Conservation (phyloP, 2,888 invertebrate genomes). For the Alloplasta piceator region DNA sequence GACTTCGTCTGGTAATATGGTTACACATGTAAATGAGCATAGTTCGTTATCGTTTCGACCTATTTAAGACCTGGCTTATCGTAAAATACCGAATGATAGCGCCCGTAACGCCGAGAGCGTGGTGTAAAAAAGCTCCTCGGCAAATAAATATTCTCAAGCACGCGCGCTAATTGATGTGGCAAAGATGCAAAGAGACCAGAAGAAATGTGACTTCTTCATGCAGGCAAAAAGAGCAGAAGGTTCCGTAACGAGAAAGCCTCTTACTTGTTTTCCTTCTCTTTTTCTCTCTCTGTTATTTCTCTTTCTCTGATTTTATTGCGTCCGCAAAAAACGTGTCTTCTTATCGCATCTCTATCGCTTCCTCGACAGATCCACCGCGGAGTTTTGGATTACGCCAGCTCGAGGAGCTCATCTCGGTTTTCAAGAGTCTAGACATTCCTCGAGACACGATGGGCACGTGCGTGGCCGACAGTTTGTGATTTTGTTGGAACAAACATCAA, state of each 20-base stretch:
- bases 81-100: constrained; percentile 47
- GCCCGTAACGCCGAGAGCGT: constrained; percentile 5
- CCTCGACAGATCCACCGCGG: constrained; percentile 11
- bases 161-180: not conserved
- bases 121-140: constrained; percentile 30
- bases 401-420: not conserved
- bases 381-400: constrained; percentile 32
- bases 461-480: not conserved
- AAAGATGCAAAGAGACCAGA: not conserved
- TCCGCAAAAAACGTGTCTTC: constrained; percentile 2
- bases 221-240: not conserved
- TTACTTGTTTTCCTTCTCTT: not conserved
- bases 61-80: constrained; percentile 63
- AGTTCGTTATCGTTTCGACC: constrained; percentile 67
- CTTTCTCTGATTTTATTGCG: not conserved
- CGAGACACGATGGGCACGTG: constrained; percentile 34
- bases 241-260: not conserved
- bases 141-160: not conserved
- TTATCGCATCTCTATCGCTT: constrained; percentile 24
- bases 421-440: not conserved
- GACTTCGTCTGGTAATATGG: too few species aligned
- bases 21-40: constrained; percentile 47
- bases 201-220: not conserved
- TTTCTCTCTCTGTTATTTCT: constrained; percentile 1
- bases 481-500: too few species aligned